These are phyloP conservation scores for Micropoecilia bifurca DNA, from an alignment of 2,797 vertebrate species.

Conservation along the genomic window DNA sequence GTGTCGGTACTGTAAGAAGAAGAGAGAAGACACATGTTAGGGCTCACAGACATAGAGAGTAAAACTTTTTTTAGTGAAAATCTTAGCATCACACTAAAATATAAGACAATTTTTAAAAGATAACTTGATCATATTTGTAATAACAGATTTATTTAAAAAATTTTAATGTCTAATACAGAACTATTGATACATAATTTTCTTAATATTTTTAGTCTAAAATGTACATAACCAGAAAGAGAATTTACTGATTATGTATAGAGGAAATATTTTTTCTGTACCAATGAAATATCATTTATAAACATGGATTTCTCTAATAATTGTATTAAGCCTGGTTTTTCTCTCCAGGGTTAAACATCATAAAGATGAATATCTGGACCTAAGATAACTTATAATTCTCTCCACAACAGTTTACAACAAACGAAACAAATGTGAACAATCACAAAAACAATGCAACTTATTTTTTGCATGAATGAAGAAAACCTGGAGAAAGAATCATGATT, in stretches of 20 bases:
- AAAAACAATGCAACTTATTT: background rate
- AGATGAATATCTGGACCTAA: background rate
- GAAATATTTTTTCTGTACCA: background rate
- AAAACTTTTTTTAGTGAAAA: background rate
- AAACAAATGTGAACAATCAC: too few relatives aligned
- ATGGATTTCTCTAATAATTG: background rate
- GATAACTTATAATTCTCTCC: background rate
- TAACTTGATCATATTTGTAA: background rate
- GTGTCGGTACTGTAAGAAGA: conserved; percentile 41
- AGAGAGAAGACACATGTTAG: background rate
- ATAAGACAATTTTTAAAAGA: background rate
- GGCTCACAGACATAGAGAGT: background rate
- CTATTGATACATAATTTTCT: background rate
- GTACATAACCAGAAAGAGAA: too few relatives aligned
- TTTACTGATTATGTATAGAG: too few relatives aligned
- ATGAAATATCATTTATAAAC: background rate
- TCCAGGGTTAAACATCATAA: background rate
- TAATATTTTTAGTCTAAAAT: background rate
- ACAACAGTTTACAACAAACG: background rate
- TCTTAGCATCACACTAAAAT: background rate
- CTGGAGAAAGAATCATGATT: background rate
- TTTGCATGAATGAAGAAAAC: background rate
- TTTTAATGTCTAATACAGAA: too few relatives aligned
- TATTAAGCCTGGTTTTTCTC: background rate
- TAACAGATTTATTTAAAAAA: background rate